Evolutionary conservation across 2,888 invertebrate species (phyloP).

Genomic region (Callyntrura guangdongensis): DNA sequence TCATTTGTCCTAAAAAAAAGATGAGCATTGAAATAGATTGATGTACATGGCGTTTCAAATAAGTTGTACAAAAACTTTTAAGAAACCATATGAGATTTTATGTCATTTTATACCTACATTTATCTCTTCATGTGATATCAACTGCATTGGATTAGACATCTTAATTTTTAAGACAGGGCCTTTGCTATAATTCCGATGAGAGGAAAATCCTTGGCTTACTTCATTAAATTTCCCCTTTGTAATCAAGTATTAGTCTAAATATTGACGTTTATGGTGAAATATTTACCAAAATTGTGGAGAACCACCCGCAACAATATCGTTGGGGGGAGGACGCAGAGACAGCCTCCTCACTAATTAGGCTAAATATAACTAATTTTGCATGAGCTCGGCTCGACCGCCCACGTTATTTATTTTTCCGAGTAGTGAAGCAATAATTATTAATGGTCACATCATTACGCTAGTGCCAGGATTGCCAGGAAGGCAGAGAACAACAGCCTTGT

Average conservation of each 20-base stretch:
- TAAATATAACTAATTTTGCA: conserved; percentile 35
- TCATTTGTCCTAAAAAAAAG: conserved; percentile 8
- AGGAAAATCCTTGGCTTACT: not conserved
- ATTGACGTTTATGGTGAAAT: conserved; percentile 34
- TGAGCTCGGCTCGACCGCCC: conserved; percentile 22
- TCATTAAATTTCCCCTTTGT: not conserved
- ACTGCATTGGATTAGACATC: too few species aligned
- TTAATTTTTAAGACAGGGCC: too few species aligned
- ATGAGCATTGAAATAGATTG: not conserved
- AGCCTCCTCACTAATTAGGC: conserved; percentile 22
- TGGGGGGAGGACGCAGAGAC: not conserved
- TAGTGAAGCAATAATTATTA: conserved; percentile 14
- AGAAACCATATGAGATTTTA: not conserved
- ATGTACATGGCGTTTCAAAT: not conserved
- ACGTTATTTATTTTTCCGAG: not conserved
- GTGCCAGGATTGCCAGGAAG: conserved; percentile 3
- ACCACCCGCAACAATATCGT: conserved; percentile 24
- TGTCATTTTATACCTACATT: too few species aligned
- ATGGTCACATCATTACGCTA: conserved; percentile 17
- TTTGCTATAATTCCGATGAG: not conserved
- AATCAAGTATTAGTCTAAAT: conserved; percentile 41
- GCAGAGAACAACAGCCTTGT: not conserved
- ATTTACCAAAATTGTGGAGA: not conserved
- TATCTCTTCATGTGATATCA: too few species aligned
- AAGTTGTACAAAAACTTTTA: not conserved